Evolutionary conservation across 1,140 invertebrate genomes (phyloP), one percentile per base, ranked within the genome.

Genomic region (Cheumatopsyche charites): DNA sequence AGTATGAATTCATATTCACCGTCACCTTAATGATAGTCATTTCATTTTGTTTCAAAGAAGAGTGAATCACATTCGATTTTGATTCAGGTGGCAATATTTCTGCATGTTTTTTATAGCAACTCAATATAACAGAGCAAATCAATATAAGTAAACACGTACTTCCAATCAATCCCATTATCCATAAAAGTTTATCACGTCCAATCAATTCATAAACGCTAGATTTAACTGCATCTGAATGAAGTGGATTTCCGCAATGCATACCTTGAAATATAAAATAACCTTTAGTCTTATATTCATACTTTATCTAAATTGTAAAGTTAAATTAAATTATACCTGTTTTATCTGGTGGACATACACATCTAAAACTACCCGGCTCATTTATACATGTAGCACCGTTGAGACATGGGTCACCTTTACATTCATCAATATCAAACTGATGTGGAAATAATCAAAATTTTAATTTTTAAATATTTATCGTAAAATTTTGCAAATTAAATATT

Each of bases 311-410:
- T n/a, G n/a, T 21, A 47, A 49, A 21, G 21, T 58, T 58, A 13
- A 61, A 49, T 36, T 69, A 58, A 58, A 81, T 82, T 6, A 45
- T 77, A 29, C 91, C 90, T 4, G 90, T 91, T 58, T 88, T 86
- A 74, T 90, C 90, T 0, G 88, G 85, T 0, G 90, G 90, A 78
- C 92, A 94, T 15, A 90, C 82, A 74, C 90, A 92, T 12, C 86
- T 83, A 79, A 91, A 93, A 5, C 87, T 88, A 0, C 92, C 92
- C 4, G 88, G 84, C 75, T 91, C 89, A 77, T 94, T 94, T 4
- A 91, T 85, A 77, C 92, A 94, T 3, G 87, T 91, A 0, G 91
- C 91, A 1, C 89, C 89, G 78, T 91, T 90, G 25, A 88, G 84
- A 79, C 92, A 93, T 0, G 92, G 91, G 65, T 84, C 85, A 12